Evolutionary conservation across 2,113 vertebrate species (phyloP), one percentile per base, ranked within the genome.

Genomic region (Macquaria australasica): DNA sequence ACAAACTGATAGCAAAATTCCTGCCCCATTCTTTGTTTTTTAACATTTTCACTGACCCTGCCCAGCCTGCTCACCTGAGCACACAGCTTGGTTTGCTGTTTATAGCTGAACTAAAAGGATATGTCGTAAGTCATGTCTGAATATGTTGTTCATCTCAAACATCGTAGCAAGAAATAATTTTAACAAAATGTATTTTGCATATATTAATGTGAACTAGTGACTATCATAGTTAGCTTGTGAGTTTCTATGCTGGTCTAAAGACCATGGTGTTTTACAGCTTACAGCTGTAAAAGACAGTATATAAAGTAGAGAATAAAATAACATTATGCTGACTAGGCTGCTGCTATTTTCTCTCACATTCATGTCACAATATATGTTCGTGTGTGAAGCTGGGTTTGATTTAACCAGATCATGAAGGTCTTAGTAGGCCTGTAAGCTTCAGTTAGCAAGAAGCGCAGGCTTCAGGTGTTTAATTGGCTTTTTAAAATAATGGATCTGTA

Each of bases 1-100:
- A 63, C 21, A 41, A 84, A 82, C 77, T 85, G 88, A 92, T 88
- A 79, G 75, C 69, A 63, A 11, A 80, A 88, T 93, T 91, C 87
- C 76, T 87, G n/a, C 58, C n/a, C 34, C 59, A 20, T 15, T 25
- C 62, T 23, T 71, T 68, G 37, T 18, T 51, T 51, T 34, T 62
- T 15, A 28, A 34, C 5, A 45, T 73, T 72, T 73, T n/a, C 6
- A 51, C 66, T 28, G 48, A 78, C 59, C 59, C 9, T 58, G 5
- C 12, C 64, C n/a, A 58, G 7, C 23, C 73, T 67, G 41, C 34
- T 82, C 41, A 28, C 60, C 69, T 78, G 58, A 66, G 3, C 39
- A 18, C 25, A 25, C 77, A 48, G 11, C 39, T 39, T 28, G 16
- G 12, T 16, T 62, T 20, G 23, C 23, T 81, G 28, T 73, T 77